Conservation (phyloP, 2,888 invertebrate genomes). For the Dione juno region DNA sequence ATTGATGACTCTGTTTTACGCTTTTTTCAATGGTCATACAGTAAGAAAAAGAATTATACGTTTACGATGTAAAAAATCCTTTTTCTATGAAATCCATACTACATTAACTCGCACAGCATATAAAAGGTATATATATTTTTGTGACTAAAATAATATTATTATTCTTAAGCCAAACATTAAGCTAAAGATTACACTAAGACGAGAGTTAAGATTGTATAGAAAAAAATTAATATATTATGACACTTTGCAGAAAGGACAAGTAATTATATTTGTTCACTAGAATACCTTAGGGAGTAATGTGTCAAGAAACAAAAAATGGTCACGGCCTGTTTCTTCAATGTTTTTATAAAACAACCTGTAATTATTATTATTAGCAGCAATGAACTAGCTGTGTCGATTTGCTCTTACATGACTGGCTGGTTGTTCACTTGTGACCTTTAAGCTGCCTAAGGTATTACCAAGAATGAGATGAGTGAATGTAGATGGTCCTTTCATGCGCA, state of each 20-base stretch:
- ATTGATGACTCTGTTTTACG: background rate
- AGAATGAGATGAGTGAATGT: slow-evolving; percentile 49
- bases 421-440: slow-evolving; percentile 80
- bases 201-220: background rate
- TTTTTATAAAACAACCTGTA: slow-evolving; percentile 62
- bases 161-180: background rate
- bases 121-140: too few relatives aligned
- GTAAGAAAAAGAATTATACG: too few relatives aligned
- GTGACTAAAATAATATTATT: too few relatives aligned
- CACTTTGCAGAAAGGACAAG: background rate
- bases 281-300: slow-evolving; percentile 36
- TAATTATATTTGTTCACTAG: slow-evolving; percentile 35
- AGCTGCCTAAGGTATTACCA: slow-evolving; percentile 58
- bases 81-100: too few relatives aligned
- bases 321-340: slow-evolving; percentile 49
- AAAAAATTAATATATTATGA: background rate
- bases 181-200: background rate
- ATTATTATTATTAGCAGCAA: slow-evolving; percentile 66
- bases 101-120: too few relatives aligned
- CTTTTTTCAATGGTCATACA: background rate
- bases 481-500: slow-evolving; percentile 33
- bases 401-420: slow-evolving; percentile 63
- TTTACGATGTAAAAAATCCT: too few relatives aligned
- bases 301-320: slow-evolving; percentile 59
- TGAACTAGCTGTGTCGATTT: slow-evolving; percentile 61